Base-by-base conservation (phyloP, 2,888 invertebrate species). In the Oligia latruncula region DNA sequence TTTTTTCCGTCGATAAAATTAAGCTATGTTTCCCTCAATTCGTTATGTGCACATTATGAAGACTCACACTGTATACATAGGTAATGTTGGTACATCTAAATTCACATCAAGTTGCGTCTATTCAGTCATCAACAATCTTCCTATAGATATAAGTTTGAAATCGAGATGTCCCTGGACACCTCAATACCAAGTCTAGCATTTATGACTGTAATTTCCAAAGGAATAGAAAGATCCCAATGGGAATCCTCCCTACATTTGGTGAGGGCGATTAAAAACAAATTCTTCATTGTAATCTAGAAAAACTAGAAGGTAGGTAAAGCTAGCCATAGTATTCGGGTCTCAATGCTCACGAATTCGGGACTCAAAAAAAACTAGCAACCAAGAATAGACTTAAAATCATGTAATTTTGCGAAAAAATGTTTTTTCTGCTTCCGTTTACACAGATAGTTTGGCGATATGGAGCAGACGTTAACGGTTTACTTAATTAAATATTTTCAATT, bases 201-300 rank as follows among this genome's bases (percentile, higher is more conserved):
- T 29, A 74, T 49, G 62, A 71, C 13, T 65, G 60, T 65, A 66
- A 79, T 73, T 62, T 84, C 40, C 43, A 64, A 65, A 84, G 20
- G 62, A 4, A 71, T 55, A 23, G 17, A 68, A 55, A 8, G 0
- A 62, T 66, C n/a, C 49, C 9, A 29, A 23, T 17, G 70, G 9
- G 23, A 35, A 66, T 49, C 15, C 0, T 66, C 11, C 11, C 1
- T 23, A 46, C 6, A 20, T 71, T 71, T 71, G 4, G 15, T 71
- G 15, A 80, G 40, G 2, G 29, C 35, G 9, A 67, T 55, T 15
- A 23, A n/a, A 29, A 43, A 40, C 8, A 0, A 5, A 29, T 11
- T 68, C 5, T 68, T 49, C 6, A 20, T 68, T 55, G 23, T 52
- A 46, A 2, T 49, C 9, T 17, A 46, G 20, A 71, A 70, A 60